Conservation (phyloP, 2,888 invertebrate genomes). For the Napeogenes sylphis region DNA sequence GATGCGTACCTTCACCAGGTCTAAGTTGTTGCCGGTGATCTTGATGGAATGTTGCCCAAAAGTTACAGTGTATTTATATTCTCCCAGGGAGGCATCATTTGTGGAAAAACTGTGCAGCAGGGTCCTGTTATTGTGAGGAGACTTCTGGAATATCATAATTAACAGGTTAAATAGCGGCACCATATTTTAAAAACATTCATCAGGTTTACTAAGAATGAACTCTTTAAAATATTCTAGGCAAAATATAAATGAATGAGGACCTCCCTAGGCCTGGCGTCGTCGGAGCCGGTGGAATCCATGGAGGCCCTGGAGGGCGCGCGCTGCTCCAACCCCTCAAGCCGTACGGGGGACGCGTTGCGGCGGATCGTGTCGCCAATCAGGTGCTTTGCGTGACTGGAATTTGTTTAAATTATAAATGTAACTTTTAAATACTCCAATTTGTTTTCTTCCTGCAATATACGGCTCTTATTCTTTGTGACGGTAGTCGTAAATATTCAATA, state of each 20-base stretch:
- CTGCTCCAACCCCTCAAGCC: conserved; percentile 75
- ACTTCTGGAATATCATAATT: conserved; percentile 50
- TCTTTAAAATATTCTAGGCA: too few relatives aligned
- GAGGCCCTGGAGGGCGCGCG: conserved; percentile 85
- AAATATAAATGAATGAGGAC: neutral
- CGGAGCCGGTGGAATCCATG: conserved; percentile 83
- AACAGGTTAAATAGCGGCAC: too few relatives aligned
- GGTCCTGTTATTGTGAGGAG: conserved; percentile 76
- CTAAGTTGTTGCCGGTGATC: conserved; percentile 90
- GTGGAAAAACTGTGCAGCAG: conserved; percentile 89
- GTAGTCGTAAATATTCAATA: neutral
- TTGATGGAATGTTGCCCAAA: conserved; percentile 90
- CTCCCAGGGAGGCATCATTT: conserved; percentile 89
- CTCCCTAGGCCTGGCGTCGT: conserved; percentile 48
- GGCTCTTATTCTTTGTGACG: neutral
- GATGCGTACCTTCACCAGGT: conserved; percentile 84
- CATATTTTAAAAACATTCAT: too few relatives aligned
- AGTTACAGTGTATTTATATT: conserved; percentile 92
- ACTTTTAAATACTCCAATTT: too few relatives aligned
- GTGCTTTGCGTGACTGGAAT: conserved; percentile 89
- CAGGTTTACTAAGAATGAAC: too few relatives aligned
- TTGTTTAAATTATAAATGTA: neutral
- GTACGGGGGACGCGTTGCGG: conserved; percentile 94
- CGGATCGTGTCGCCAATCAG: conserved; percentile 96
- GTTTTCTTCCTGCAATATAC: too few relatives aligned